Percentiles rank a stretch among this genome's conserved stretches.
Conservation (phyloP, 2,113 vertebrate genomes). For the Catharus bicknelli region DNA sequence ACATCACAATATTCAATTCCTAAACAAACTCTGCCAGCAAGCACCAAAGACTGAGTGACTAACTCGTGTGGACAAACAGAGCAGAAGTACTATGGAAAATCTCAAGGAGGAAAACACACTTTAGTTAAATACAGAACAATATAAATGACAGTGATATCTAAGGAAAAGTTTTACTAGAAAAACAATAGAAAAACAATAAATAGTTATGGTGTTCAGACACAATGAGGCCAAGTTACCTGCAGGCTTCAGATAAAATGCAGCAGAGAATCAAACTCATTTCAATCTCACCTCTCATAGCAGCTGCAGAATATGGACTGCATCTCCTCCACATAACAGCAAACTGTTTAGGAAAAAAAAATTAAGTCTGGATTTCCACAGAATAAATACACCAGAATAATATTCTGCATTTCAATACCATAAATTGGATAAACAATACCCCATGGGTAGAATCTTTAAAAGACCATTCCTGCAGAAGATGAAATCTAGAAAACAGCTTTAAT, state of each 20-base stretch:
- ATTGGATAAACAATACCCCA: conserved; percentile 12
- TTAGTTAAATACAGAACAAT: not conserved
- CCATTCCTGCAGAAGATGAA: conserved; percentile 7
- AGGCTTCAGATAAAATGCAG: not conserved
- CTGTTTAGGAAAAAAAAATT: not conserved
- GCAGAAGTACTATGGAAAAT: not conserved
- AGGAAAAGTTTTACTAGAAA: not conserved
- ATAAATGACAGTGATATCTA: not conserved
- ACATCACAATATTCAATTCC: not conserved
- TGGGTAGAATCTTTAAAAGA: conserved; percentile 3
- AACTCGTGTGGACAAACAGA: rapidly evolving
- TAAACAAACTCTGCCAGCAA: not conserved
- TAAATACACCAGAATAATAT: conserved; percentile 10
- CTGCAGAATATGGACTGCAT: not conserved
- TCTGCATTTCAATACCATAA: conserved; percentile 22
- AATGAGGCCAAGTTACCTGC: not conserved
- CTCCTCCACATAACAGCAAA: not conserved
- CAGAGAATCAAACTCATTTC: not conserved
- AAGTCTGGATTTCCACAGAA: not conserved
- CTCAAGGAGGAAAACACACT: not conserved
- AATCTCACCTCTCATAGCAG: not conserved
- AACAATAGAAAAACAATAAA: not conserved
- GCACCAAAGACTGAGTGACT: not conserved
- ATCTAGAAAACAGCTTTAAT: conserved; percentile 53
- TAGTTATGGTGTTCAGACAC: not conserved